Evolutionary conservation across 2,797 vertebrate species (phyloP).

Genomic region (Geotrypetes seraphini): DNA sequence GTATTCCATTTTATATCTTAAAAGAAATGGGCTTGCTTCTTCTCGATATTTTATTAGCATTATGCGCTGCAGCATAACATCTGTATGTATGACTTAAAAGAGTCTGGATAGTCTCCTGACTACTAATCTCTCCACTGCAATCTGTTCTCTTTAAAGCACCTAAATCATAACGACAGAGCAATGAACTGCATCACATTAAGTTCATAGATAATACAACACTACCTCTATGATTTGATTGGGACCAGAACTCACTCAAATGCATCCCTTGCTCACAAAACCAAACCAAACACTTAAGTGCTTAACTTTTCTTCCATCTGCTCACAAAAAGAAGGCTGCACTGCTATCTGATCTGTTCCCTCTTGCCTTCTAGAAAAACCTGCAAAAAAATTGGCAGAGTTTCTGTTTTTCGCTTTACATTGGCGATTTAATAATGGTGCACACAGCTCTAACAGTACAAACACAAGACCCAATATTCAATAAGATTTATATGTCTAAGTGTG

Average conservation of each 20-base stretch:
- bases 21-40: background rate
- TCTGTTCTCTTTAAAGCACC: slow-evolving; percentile 4
- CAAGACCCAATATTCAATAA: too few species aligned
- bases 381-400: too few species aligned
- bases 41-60: background rate
- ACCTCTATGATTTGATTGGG: slow-evolving; percentile 1
- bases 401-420: too few species aligned
- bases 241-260: background rate
- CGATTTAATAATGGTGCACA: too few species aligned
- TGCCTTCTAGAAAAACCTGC: too few species aligned
- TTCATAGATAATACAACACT: slow-evolving; percentile 4
- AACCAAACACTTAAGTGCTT: slow-evolving; percentile 11
- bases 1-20: too few species aligned
- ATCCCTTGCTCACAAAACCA: slow-evolving; percentile 5
- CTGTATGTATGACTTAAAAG: background rate
- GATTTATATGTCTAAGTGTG: too few species aligned
- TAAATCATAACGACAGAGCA: slow-evolving; percentile 13
- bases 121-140: slow-evolving; percentile 6
- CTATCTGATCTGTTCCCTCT: too few species aligned
- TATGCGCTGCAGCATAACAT: background rate
- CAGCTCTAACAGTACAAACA: too few species aligned
- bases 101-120: background rate
- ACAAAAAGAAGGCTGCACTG: too few species aligned
- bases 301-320: slow-evolving; percentile 18
- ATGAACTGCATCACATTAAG: background rate